These are phyloP conservation scores for Eupsilia transversa DNA, from an alignment of 2,888 invertebrate genomes.

Conservation along the genomic window DNA sequence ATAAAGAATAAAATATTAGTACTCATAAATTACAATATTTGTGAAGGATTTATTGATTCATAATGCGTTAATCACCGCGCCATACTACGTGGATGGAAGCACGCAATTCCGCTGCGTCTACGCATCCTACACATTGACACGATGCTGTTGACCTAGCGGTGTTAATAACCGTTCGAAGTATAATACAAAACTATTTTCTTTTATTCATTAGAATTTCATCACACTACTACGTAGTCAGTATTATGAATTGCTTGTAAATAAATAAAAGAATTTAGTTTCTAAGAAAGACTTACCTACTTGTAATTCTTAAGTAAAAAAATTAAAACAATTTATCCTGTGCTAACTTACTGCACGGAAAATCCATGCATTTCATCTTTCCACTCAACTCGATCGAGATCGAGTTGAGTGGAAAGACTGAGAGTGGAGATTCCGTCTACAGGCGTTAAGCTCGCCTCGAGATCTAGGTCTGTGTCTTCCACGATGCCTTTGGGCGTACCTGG, in stretches of 20 bases:
- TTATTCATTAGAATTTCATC: constrained; percentile 9
- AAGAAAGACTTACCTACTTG: background rate
- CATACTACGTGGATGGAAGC: constrained; percentile 50
- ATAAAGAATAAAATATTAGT: background rate
- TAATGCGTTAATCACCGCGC: constrained; percentile 55
- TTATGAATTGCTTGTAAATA: background rate
- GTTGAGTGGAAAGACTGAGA: too few species aligned
- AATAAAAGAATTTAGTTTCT: background rate
- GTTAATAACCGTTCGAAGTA: constrained; percentile 29
- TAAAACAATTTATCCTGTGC: background rate
- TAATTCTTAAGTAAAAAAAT: background rate
- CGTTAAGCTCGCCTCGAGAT: background rate
- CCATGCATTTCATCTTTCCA: too few species aligned
- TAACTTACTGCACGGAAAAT: background rate
- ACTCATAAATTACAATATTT: constrained; percentile 22
- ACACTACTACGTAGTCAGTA: background rate
- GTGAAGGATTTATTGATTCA: constrained; percentile 49
- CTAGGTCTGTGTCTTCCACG: too few species aligned
- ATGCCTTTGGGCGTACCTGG: too few species aligned
- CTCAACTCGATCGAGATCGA: background rate
- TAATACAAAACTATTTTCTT: constrained; percentile 7
- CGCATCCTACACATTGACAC: constrained; percentile 51
- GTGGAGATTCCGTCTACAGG: too few species aligned
- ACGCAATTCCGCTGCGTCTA: constrained; percentile 39
- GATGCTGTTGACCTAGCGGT: constrained; percentile 49